A percentile compares a stretch with the other conserved stretches of the same genome.
Conservation (phyloP, 64 coral and sea anemone species). For the Anthopleura sola region DNA sequence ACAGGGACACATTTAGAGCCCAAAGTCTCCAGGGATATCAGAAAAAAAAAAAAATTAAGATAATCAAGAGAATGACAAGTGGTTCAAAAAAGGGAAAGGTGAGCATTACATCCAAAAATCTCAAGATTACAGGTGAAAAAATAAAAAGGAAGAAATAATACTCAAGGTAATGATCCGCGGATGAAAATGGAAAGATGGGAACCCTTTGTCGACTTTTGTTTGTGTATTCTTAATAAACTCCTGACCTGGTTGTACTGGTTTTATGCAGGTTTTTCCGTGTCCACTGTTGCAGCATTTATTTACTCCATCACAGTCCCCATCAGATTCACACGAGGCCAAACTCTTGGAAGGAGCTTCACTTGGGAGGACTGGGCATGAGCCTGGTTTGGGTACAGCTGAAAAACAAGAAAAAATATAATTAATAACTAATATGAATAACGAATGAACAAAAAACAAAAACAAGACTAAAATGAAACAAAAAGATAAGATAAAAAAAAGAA, state of each 20-base stretch:
- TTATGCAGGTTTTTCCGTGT: slow-evolving; percentile 22
- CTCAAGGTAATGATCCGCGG: no score
- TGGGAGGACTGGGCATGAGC: slow-evolving; percentile 8
- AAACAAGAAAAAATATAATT: neutral
- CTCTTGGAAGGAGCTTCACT: neutral
- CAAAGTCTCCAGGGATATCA: no score
- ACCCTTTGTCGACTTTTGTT: neutral
- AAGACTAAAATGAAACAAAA: no score
- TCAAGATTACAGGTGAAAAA: no score
- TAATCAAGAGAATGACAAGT: neutral
- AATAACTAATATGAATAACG: no score
- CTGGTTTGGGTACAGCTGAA: slow-evolving; percentile 3
- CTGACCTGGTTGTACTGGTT: slow-evolving; percentile 32
- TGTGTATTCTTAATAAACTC: neutral
- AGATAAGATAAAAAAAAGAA: no score
- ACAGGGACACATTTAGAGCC: no score
- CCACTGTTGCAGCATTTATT: slow-evolving; percentile 39
- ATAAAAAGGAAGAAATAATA: neutral
- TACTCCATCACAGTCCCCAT: slow-evolving; percentile 19
- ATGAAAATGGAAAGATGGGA: neutral
- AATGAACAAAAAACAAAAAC: no score
- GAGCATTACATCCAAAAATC: no score
- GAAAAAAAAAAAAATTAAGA: no score
- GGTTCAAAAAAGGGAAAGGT: neutral
- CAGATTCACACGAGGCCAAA: slow-evolving; percentile 11